These are phyloP conservation scores for Synanthedon vespiformis DNA, from an alignment of 2,888 invertebrate species.

Conservation along the genomic window DNA sequence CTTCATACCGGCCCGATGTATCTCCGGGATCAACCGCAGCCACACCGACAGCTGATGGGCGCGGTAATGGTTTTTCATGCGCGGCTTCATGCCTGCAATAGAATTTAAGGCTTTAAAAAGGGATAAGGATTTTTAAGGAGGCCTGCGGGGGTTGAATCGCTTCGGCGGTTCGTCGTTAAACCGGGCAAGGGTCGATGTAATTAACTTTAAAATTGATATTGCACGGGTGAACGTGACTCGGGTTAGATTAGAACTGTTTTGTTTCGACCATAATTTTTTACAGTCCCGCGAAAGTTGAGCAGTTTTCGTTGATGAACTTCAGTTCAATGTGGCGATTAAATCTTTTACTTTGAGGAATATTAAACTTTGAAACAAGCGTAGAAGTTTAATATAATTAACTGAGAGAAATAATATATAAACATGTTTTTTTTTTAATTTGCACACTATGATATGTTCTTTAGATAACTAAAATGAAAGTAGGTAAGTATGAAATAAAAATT, in stretches of 20 bases:
- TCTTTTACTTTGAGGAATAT: no score
- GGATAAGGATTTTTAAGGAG: slow-evolving; percentile 12
- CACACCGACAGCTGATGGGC: slow-evolving; percentile 97
- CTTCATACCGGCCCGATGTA: slow-evolving; percentile 89
- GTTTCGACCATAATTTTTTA: neutral
- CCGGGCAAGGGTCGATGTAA: slow-evolving; percentile 25
- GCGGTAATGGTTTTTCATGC: slow-evolving; percentile 94
- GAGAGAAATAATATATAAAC: no score
- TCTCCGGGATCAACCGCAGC: slow-evolving; percentile 92
- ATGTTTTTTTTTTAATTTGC: no score
- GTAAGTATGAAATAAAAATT: no score
- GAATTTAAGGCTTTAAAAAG: slow-evolving; percentile 27
- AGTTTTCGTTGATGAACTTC: no score
- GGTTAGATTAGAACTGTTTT: neutral
- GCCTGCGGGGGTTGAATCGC: slow-evolving; percentile 14
- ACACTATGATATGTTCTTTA: no score
- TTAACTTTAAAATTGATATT: slow-evolving; percentile 32
- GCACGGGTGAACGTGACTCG: neutral
- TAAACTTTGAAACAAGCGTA: no score
- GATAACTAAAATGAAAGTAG: no score
- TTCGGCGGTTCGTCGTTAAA: slow-evolving; percentile 11
- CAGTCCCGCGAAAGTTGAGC: no score
- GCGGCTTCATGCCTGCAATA: slow-evolving; percentile 88
- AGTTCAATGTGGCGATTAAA: no score
- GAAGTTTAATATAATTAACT: no score